phyloP scores from a whole-genome alignment of 2,888 invertebrate species.

The Ichneumoninae sp. region DNA sequence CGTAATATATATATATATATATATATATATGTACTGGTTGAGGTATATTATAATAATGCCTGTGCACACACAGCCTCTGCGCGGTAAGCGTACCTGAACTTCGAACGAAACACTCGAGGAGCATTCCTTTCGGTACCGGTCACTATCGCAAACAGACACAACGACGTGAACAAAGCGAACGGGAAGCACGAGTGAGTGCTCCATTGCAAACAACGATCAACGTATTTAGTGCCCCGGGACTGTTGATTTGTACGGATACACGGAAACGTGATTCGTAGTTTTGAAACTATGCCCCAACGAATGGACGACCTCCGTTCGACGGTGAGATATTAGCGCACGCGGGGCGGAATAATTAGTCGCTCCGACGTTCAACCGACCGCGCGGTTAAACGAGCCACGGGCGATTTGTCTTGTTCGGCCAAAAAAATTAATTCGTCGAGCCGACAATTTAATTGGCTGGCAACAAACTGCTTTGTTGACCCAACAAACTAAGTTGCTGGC shows the following conservation, averaged over 20 bases:
- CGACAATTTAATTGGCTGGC: background rate
- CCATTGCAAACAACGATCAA: background rate
- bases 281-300: background rate
- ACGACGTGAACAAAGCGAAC: constrained; percentile 7
- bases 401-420: background rate
- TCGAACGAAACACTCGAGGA: constrained; percentile 35
- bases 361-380: background rate
- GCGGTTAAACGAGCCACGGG: background rate
- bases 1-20: background rate
- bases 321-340: background rate
- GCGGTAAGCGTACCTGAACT: constrained; percentile 42
- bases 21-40: background rate
- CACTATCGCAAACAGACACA: constrained; percentile 31
- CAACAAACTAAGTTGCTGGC: background rate
- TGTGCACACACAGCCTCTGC: background rate
- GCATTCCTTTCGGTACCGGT: constrained; percentile 50
- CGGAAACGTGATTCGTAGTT: constrained; percentile 3
- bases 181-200: background rate
- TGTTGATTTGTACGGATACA: background rate
- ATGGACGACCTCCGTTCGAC: background rate
- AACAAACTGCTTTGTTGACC: background rate
- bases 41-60: constrained; percentile 5
- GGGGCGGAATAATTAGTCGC: background rate
- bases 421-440: background rate
- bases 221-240: background rate